phyloP scores from a whole-genome alignment of 2,113 vertebrate species.

The Scartelaos histophorus region DNA sequence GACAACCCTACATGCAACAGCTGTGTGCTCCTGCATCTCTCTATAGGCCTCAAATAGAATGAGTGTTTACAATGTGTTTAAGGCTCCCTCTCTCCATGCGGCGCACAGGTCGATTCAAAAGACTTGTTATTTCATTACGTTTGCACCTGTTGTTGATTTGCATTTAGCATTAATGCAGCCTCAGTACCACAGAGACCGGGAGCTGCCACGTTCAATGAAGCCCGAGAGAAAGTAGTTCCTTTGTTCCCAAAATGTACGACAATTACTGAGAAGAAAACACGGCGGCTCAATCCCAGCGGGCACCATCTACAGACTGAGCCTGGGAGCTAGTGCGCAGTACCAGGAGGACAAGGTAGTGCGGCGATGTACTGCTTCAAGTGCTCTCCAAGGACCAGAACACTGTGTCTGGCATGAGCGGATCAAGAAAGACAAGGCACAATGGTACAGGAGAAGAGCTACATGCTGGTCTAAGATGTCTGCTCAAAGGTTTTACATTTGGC shows the following conservation, averaged over 20 bases:
- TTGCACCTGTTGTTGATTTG: constrained; percentile 49
- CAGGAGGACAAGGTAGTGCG: neutral
- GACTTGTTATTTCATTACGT: constrained; percentile 54
- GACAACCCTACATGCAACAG: constrained; percentile 3
- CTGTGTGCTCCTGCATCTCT: constrained; percentile 12
- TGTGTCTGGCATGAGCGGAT: constrained; percentile 21
- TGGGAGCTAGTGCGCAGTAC: neutral
- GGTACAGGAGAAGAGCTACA: neutral
- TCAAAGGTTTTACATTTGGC: neutral
- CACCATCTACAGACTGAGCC: constrained; percentile 8
- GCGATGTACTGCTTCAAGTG: constrained; percentile 2
- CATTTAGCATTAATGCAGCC: constrained; percentile 29
- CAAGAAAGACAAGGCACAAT: neutral
- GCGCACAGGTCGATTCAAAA: constrained; percentile 29
- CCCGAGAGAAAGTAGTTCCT: constrained; percentile 25
- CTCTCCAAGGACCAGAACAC: constrained; percentile 9
- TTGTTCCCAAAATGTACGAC: constrained; percentile 18
- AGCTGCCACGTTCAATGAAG: constrained; percentile 40
- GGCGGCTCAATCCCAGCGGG: neutral
- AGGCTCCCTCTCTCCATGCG: neutral
- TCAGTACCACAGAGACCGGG: constrained; percentile 20
- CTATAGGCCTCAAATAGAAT: constrained; percentile 13
- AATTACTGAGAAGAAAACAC: constrained; percentile 18
- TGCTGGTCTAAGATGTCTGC: constrained; percentile 10
- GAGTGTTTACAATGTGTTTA: constrained; percentile 4